These are phyloP conservation scores for Elysia chlorotica DNA, from an alignment of 1,140 invertebrate species.

Conservation along the genomic window DNA sequence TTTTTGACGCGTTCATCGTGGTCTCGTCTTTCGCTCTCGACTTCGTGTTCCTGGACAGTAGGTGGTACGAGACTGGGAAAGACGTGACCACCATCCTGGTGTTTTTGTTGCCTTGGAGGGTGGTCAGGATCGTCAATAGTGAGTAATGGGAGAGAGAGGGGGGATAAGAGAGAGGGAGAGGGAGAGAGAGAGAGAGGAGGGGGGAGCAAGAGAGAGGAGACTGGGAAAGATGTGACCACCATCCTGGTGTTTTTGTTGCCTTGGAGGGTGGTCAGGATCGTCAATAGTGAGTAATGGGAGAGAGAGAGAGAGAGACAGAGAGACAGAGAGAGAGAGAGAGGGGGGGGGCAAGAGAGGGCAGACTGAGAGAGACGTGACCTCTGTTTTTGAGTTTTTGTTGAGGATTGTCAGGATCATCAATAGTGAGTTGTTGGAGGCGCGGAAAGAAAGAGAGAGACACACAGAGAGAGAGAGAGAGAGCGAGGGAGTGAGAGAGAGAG, in stretches of 20 bases:
- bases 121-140: conserved; percentile 48
- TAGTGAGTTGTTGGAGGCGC: background rate
- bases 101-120: conserved; percentile 42
- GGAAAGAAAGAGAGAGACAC: background rate
- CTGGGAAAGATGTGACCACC: conserved; percentile 43
- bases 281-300: conserved; percentile 43
- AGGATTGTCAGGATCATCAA: background rate
- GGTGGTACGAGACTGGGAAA: conserved; percentile 47
- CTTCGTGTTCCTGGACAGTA: conserved; percentile 43
- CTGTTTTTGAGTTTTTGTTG: too few species aligned
- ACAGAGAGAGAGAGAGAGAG: background rate
- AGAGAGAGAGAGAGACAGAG: background rate
- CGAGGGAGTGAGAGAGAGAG: background rate
- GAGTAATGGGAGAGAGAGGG: conserved; percentile 24
- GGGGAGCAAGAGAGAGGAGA: conserved; percentile 43
- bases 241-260: conserved; percentile 44
- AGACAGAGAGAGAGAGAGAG: background rate
- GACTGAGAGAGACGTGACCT: too few species aligned
- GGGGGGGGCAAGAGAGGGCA: too few species aligned
- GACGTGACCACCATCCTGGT: conserved; percentile 44
- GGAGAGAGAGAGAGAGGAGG: too few species aligned
- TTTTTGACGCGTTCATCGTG: conserved; percentile 47
- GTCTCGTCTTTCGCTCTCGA: conserved; percentile 40
- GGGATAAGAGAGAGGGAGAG: too few species aligned
- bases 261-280: conserved; percentile 44